Evolutionary conservation across 2,113 vertebrate species (phyloP).

Genomic region (Macquaria ambigua): DNA sequence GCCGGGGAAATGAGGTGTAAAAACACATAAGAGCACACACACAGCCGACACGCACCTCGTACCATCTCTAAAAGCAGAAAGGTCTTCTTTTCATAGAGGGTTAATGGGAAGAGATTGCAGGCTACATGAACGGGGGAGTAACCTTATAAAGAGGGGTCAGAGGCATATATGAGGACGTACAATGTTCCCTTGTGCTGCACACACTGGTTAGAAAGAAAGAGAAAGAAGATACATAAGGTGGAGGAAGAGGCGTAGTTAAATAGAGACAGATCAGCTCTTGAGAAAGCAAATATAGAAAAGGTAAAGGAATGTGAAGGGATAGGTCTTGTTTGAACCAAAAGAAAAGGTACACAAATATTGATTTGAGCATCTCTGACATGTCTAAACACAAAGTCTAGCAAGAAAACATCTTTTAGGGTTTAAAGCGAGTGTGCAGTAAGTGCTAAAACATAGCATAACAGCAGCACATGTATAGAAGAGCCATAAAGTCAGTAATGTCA

Average conservation of each 20-base stretch:
- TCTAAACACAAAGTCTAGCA: slow-evolving; percentile 5
- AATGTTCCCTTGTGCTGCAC: slow-evolving; percentile 17
- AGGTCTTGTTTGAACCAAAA: background rate
- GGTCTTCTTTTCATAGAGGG: slow-evolving; percentile 28
- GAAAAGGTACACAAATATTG: slow-evolving; percentile 39
- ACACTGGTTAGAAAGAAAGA: background rate
- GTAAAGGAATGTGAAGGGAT: background rate
- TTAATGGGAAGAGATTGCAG: slow-evolving; percentile 58
- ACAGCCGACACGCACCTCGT: background rate
- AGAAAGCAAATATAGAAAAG: background rate
- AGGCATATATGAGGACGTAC: slow-evolving; percentile 25
- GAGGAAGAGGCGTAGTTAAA: background rate
- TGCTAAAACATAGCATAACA: background rate
- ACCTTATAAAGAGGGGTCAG: slow-evolving; percentile 56
- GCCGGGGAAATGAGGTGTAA: slow-evolving; percentile 20
- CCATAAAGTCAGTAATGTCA: background rate
- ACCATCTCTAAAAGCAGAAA: slow-evolving; percentile 42
- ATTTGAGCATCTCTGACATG: slow-evolving; percentile 20
- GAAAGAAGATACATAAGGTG: background rate
- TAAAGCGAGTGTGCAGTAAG: background rate
- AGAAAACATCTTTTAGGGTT: background rate
- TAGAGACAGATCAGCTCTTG: background rate
- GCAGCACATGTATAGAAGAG: background rate
- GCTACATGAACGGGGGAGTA: slow-evolving; percentile 23
- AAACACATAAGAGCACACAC: slow-evolving; percentile 20